Evolutionary conservation across 1,140 invertebrate genomes (phyloP).

Genomic region (Nebria ingens): DNA sequence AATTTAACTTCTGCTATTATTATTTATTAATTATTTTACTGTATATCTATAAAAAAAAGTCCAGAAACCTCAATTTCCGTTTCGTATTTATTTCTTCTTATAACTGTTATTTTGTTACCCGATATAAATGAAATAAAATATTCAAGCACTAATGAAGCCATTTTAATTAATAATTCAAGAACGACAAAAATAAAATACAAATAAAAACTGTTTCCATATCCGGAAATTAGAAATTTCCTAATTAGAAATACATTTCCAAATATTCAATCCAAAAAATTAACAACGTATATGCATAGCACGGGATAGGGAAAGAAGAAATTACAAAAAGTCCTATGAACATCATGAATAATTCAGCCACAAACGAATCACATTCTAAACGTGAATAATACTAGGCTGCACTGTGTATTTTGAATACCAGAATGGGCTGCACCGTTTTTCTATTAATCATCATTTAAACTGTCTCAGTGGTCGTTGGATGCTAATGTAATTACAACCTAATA

Average conservation of each 20-base stretch:
- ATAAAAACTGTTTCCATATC: no score
- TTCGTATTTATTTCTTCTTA: no score
- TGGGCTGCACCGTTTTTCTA: slow-evolving; percentile 4
- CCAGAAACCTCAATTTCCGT: no score
- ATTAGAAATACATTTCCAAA: not conserved
- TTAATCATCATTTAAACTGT: slow-evolving; percentile 20
- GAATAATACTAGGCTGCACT: not conserved
- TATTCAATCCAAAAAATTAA: slow-evolving; percentile 1
- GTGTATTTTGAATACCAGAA: not conserved
- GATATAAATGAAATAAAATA: no score
- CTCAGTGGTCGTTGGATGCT: slow-evolving; percentile 16
- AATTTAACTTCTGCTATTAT: no score
- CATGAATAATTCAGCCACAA: slow-evolving; percentile 4
- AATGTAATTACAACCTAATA: slow-evolving; percentile 16
- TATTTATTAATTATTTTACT: no score
- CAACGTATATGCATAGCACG: no score
- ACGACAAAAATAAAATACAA: no score
- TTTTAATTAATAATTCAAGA: no score
- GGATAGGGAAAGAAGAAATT: not conserved
- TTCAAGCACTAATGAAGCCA: no score
- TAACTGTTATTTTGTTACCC: no score
- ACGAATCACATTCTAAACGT: not conserved
- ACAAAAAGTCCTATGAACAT: not conserved
- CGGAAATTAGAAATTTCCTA: not conserved
- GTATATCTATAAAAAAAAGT: no score